Evolutionary conservation across 2,888 invertebrate species (phyloP).

Genomic region (Chironomus tentans): DNA sequence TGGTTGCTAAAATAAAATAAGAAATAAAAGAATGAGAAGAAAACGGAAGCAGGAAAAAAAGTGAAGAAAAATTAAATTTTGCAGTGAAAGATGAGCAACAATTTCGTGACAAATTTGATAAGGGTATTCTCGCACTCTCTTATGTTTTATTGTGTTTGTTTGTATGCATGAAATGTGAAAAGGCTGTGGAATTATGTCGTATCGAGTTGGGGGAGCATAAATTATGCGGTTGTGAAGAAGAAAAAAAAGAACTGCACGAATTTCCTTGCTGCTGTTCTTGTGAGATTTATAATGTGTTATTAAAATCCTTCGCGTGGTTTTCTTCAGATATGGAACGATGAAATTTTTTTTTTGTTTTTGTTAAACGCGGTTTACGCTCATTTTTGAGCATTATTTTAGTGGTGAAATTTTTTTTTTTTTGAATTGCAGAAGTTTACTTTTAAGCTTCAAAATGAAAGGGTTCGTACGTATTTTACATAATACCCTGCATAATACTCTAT

Average conservation of each 20-base stretch:
- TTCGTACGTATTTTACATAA: too few relatives aligned
- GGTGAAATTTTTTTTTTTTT: too few relatives aligned
- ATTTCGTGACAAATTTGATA: not conserved
- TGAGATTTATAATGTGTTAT: conserved; percentile 4
- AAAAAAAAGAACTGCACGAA: not conserved
- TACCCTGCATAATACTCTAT: too few relatives aligned
- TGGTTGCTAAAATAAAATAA: not conserved
- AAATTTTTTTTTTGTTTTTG: too few relatives aligned
- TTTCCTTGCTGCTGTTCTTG: not conserved
- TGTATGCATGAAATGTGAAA: not conserved
- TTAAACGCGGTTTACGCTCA: too few relatives aligned
- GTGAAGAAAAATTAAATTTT: not conserved
- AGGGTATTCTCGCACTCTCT: not conserved
- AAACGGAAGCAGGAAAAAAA: not conserved
- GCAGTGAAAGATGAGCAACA: conserved; percentile 2
- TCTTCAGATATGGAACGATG: too few relatives aligned
- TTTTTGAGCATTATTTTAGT: too few relatives aligned
- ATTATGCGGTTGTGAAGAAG: not conserved
- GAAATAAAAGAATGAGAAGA: not conserved
- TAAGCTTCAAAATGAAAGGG: too few relatives aligned
- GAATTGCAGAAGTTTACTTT: too few relatives aligned
- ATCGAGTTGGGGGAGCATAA: not conserved
- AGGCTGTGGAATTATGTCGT: not conserved
- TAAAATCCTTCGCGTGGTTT: not conserved
- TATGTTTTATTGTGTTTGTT: not conserved